phyloP scores from a whole-genome alignment of 2,113 vertebrate genomes.

The Ptilorrhoa leucosticta region DNA sequence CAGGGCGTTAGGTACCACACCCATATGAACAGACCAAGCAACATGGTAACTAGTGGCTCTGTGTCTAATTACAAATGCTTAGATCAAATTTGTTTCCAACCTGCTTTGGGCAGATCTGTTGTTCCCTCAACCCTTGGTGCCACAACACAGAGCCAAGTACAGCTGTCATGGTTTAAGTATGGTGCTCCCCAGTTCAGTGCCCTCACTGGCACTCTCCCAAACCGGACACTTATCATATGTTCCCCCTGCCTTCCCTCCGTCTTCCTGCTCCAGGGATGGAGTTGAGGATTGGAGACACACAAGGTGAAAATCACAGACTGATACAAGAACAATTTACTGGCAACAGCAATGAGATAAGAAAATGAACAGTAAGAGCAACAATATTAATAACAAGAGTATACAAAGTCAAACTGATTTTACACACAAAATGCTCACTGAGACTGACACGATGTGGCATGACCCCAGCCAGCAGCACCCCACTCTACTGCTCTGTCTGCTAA shows the following conservation, averaged over 20 bases:
- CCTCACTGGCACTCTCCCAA: background rate
- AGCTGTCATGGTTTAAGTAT: too few species aligned
- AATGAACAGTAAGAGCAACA: background rate
- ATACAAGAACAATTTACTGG: background rate
- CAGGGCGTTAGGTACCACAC: background rate
- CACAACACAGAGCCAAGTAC: rapidly evolving
- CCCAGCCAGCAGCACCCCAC: background rate
- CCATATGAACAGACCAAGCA: too few species aligned
- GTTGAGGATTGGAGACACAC: background rate
- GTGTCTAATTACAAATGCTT: background rate
- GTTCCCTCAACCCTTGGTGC: background rate
- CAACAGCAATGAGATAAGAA: background rate
- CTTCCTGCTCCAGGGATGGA: background rate
- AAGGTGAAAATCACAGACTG: background rate
- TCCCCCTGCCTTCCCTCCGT: rapidly evolving
- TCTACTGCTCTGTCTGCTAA: rapidly evolving
- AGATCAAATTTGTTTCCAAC: background rate
- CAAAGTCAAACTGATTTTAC: background rate
- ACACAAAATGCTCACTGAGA: background rate
- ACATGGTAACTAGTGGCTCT: background rate
- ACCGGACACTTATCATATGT: too few species aligned
- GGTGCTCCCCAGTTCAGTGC: background rate
- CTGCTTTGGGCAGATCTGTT: rapidly evolving
- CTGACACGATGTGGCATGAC: rapidly evolving
- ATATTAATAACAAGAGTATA: background rate